A percentile compares a stretch with the other conserved stretches of the same genome.
phyloP scores from a whole-genome alignment of 2,797 vertebrate species.

The Sorex maritimensis region DNA sequence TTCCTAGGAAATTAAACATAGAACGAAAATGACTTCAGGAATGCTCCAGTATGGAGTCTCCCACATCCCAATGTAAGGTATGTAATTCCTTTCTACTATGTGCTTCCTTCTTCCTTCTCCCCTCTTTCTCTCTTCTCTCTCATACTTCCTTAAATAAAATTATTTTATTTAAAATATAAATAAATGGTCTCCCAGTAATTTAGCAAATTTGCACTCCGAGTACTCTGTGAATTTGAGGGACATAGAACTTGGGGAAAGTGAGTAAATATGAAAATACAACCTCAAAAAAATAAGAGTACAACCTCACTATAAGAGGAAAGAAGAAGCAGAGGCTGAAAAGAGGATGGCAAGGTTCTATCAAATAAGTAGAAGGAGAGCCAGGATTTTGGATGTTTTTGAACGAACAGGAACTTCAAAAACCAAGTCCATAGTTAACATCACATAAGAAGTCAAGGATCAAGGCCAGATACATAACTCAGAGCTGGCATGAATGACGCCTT shows the following conservation, averaged over 20 bases:
- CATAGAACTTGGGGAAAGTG: neutral
- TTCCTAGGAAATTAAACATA: slow-evolving; percentile 50
- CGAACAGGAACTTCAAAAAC: neutral
- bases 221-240: neutral
- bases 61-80: too few species aligned
- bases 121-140: too few species aligned
- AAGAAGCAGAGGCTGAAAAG: neutral
- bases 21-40: neutral
- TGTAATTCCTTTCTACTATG: neutral
- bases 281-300: neutral
- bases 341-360: neutral
- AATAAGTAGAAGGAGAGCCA: neutral
- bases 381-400: neutral
- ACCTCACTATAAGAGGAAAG: neutral
- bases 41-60: too few species aligned
- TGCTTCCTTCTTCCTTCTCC: too few species aligned
- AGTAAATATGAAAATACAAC: neutral
- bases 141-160: neutral
- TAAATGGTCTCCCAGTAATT: neutral
- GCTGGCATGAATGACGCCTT: too few species aligned
- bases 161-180: neutral
- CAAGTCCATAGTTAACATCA: neutral
- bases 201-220: neutral
- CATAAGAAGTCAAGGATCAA: neutral
- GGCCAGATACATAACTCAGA: too few species aligned